Conservation (phyloP, 2,888 invertebrate species). For the Acanthacorydalis orientalis region DNA sequence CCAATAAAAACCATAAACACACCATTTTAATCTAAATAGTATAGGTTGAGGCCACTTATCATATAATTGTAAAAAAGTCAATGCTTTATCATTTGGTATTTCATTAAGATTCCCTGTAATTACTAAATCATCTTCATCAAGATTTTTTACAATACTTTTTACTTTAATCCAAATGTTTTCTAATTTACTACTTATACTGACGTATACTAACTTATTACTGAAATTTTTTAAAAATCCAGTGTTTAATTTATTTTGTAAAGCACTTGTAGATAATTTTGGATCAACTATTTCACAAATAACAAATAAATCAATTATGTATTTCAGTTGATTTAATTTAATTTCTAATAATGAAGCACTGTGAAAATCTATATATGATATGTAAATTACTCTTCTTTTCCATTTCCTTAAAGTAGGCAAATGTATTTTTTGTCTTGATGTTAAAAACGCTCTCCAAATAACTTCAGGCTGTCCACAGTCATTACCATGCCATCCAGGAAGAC, state of each 20-base stretch:
- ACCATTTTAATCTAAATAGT: slow-evolving; percentile 42
- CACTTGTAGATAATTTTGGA: slow-evolving; percentile 17
- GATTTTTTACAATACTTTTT: slow-evolving; percentile 24
- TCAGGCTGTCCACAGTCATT: slow-evolving; percentile 48
- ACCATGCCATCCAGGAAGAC: slow-evolving; percentile 45
- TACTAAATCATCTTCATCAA: slow-evolving; percentile 36
- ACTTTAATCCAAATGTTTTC: slow-evolving; percentile 27
- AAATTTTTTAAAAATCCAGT: slow-evolving; percentile 30
- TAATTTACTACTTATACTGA: slow-evolving; percentile 12
- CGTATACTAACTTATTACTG: slow-evolving; percentile 31
- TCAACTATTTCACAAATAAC: slow-evolving; percentile 34
- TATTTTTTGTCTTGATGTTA: slow-evolving; percentile 34
- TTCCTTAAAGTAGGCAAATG: slow-evolving; percentile 26
- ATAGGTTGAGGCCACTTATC: slow-evolving; percentile 44
- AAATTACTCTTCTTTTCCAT: slow-evolving; percentile 34
- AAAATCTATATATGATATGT: slow-evolving; percentile 34
- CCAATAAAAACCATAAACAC: slow-evolving; percentile 53
- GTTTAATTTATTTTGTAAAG: slow-evolving; percentile 27
- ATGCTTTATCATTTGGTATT: slow-evolving; percentile 39
- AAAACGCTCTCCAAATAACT: slow-evolving; percentile 44
- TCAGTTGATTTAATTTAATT: slow-evolving; percentile 40
- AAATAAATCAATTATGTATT: slow-evolving; percentile 44
- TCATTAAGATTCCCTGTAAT: slow-evolving; percentile 39
- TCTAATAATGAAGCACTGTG: slow-evolving; percentile 37
- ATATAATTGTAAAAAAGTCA: slow-evolving; percentile 49